Base-by-base conservation (phyloP, 1,140 invertebrate species). In the Pectinophora gossypiella region DNA sequence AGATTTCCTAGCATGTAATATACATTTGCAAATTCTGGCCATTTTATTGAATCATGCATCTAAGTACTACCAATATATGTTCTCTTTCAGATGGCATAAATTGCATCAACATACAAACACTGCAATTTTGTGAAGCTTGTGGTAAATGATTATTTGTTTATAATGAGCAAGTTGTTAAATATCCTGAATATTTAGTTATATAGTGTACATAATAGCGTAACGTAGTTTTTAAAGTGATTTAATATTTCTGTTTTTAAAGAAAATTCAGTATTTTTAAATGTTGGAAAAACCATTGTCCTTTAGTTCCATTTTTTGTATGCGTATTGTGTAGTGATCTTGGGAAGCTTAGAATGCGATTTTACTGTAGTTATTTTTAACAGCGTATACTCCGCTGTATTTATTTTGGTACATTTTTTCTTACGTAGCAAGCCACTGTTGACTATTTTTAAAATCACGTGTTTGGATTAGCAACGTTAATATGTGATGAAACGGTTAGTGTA, bases 171-270 rank as follows among this genome's bases (percentile, higher is more conserved):
- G 63, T 82, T 67, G 60, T 68, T 74, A 66, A 40, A 40, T 40
- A 75, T 81, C 75, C 76, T 82, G 80, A 85, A 70, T 74, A 64
- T 36, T 49, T 76, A 74, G 63, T 69, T 73, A 70, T 54, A 59
- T 76, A 74, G 64, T 86, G 77, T 83, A 83, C 55, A 85, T 82
- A 81, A 67, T 81, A 77, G 68, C 71, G 65, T 19, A 73, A 79
- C 70, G 73, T 81, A 84, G 72, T 63, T 63, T 64, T 62, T 68
- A 76, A 73, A 78, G 61, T 56, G 63, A 74, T 72, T 71, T 70
- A 65, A 63, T 66, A 78, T 74, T 72, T 67, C 65, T 74, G 68
- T 80, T 77, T 54, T 64, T 66, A 69, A 76, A 72, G 69, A 75
- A 65, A 66, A 69, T 79, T 74, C 81, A 86, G 78, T 84, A 86